These are phyloP conservation scores for Gorsachius magnificus DNA, from an alignment of 2,797 vertebrate genomes.

Conservation along the genomic window DNA sequence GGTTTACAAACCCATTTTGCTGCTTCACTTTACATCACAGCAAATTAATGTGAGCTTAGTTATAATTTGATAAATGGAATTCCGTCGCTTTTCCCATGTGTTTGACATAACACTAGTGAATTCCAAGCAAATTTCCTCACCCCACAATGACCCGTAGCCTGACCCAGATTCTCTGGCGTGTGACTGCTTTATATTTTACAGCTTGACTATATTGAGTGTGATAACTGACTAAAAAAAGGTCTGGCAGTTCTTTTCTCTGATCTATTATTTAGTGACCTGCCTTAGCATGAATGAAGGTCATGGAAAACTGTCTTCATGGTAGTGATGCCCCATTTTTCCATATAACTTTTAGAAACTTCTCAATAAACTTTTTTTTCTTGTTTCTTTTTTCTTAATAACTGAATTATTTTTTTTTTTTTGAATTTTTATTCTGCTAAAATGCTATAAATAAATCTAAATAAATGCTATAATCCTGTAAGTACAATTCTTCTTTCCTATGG, in stretches of 20 bases:
- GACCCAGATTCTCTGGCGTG: not conserved
- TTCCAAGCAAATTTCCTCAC: not conserved
- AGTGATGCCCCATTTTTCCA: not conserved
- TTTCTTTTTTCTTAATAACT: too few species aligned
- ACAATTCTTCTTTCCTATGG: not conserved
- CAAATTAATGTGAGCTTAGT: not conserved
- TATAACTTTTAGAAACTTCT: not conserved
- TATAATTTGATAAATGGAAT: not conserved
- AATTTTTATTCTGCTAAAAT: not conserved
- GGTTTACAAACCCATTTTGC: not conserved
- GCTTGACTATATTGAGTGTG: not conserved
- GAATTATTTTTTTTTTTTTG: too few species aligned
- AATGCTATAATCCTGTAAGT: not conserved
- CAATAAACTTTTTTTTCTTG: not conserved
- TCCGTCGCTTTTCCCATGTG: not conserved
- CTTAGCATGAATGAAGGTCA: constrained; percentile 23
- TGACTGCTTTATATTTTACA: not conserved
- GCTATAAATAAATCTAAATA: not conserved
- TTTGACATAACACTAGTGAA: not conserved
- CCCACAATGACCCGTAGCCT: not conserved
- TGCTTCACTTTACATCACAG: not conserved
- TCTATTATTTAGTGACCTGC: constrained; percentile 40
- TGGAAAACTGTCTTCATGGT: not conserved
- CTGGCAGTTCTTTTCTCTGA: constrained; percentile 1
- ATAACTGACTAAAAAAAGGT: constrained; percentile 16